Evolutionary conservation across 2,113 vertebrate species (phyloP).

Genomic region (Micronycteris hirsuta): DNA sequence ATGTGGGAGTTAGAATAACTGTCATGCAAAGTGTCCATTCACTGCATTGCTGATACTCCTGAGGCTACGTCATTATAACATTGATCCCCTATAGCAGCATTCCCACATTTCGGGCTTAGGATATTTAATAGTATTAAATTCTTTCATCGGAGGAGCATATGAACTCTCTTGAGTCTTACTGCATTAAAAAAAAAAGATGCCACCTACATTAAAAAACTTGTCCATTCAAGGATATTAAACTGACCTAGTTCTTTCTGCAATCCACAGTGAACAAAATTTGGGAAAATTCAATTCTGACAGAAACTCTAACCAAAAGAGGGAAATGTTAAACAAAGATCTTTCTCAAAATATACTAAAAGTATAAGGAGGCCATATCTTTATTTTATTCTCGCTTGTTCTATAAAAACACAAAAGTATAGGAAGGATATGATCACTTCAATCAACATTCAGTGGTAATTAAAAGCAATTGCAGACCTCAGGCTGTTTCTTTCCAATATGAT

Average conservation of each 20-base stretch:
- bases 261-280: background rate
- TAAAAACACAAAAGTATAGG: background rate
- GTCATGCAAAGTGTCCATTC: background rate
- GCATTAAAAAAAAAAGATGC: background rate
- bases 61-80: background rate
- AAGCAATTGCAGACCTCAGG: constrained; percentile 17
- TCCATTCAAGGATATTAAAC: background rate
- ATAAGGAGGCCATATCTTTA: constrained; percentile 14
- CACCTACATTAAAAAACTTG: background rate
- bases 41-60: background rate
- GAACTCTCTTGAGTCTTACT: background rate
- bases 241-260: background rate
- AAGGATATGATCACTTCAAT: constrained; percentile 2
- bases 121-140: background rate
- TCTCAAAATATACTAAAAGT: background rate
- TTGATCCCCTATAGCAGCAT: background rate
- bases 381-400: constrained; percentile 24
- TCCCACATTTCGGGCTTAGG: background rate
- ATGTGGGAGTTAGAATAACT: background rate
- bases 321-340: background rate
- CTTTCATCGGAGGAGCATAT: background rate
- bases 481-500: constrained; percentile 35
- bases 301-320: background rate
- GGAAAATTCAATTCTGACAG: background rate
- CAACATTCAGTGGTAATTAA: constrained; percentile 49